Evolutionary conservation across 2,113 vertebrate species (phyloP).

Genomic region (Crotalus horridus): DNA sequence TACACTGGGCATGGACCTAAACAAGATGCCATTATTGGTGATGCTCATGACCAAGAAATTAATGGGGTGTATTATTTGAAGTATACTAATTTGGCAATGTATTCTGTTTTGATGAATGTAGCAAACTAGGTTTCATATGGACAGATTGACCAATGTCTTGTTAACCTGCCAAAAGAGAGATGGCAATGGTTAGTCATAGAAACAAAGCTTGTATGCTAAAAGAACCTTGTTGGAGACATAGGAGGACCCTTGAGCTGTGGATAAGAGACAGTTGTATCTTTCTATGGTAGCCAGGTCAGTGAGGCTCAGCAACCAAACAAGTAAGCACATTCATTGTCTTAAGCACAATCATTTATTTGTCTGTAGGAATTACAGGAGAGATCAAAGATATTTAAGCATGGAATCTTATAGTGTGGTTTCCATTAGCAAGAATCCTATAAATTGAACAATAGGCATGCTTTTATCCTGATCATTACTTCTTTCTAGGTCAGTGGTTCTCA

Average conservation of each 20-base stretch:
- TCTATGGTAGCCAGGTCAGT: not conserved
- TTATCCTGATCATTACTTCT: not conserved
- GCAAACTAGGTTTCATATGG: not conserved
- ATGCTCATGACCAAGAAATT: not conserved
- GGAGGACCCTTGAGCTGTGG: not conserved
- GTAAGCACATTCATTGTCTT: not conserved
- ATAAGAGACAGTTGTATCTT: not conserved
- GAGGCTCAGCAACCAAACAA: not conserved
- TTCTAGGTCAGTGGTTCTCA: too few species aligned
- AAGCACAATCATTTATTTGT: not conserved
- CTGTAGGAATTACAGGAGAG: not conserved
- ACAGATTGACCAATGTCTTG: not conserved
- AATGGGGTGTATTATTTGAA: not conserved
- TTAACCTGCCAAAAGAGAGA: not conserved
- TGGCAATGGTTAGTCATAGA: not conserved
- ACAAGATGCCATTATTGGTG: not conserved
- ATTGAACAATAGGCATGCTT: not conserved
- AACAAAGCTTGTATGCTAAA: not conserved
- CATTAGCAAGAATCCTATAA: not conserved
- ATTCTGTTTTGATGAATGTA: not conserved
- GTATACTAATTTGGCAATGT: not conserved
- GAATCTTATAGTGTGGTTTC: not conserved
- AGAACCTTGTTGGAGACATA: not conserved
- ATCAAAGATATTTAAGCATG: not conserved
- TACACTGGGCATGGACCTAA: not conserved